These are phyloP conservation scores for Passer domesticus DNA, from an alignment of 2,113 vertebrate genomes.

Conservation along the genomic window DNA sequence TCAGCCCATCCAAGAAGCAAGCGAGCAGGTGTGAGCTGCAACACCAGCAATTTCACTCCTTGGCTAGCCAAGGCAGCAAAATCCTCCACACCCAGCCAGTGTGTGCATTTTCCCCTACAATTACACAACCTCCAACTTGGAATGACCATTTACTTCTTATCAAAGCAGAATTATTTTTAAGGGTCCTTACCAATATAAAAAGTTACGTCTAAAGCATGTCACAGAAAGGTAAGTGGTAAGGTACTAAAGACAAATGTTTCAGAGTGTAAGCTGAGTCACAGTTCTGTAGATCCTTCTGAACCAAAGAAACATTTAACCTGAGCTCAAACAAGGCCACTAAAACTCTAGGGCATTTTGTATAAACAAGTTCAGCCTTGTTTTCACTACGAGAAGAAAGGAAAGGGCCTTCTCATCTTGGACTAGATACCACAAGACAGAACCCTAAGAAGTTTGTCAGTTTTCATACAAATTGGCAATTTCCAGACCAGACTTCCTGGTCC, in stretches of 20 bases:
- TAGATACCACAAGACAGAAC: not conserved
- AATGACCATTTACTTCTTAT: not conserved
- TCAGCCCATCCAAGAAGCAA: not conserved
- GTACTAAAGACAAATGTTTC: not conserved
- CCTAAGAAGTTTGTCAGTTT: not conserved
- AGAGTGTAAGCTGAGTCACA: rapidly evolving
- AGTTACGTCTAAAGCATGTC: not conserved
- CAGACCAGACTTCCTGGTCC: not conserved
- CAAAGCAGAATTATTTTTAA: not conserved
- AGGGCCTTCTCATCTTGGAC: not conserved
- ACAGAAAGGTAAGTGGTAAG: not conserved
- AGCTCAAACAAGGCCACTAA: not conserved
- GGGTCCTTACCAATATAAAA: not conserved
- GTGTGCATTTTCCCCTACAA: rapidly evolving
- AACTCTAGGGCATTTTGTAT: not conserved
- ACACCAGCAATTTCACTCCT: not conserved
- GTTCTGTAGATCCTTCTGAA: not conserved
- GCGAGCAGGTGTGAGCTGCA: rapidly evolving
- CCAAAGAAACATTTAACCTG: not conserved
- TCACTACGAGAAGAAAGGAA: not conserved
- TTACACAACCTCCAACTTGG: not conserved
- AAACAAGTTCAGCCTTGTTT: not conserved
- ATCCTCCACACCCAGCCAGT: rapidly evolving
- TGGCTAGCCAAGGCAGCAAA: not conserved
- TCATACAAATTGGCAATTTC: not conserved